phyloP scores from a whole-genome alignment of 2,113 vertebrate species.

The Mohoua ochrocephala region DNA sequence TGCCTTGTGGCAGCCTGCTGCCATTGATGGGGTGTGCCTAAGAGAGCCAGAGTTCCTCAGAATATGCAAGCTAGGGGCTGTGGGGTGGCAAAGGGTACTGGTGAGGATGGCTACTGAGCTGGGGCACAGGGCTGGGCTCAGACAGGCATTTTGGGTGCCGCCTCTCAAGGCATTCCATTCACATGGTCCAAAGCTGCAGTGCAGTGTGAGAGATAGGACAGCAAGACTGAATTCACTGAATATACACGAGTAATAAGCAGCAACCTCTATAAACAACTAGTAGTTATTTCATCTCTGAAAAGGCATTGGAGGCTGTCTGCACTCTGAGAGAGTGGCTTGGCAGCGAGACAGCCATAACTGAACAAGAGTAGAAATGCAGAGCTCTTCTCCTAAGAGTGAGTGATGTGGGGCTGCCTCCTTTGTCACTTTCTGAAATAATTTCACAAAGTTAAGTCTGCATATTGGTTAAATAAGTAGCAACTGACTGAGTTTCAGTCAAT shows the following conservation, averaged over 20 bases:
- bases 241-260: neutral
- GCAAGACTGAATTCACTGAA: neutral
- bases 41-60: neutral
- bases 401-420: neutral
- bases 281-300: neutral
- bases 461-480: neutral
- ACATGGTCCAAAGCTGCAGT: neutral
- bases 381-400: fast-evolving
- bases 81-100: neutral
- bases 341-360: neutral
- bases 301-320: neutral
- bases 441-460: neutral
- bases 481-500: neutral
- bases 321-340: neutral
- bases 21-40: fast-evolving
- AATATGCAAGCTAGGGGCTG: fast-evolving
- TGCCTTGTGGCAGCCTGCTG: neutral
- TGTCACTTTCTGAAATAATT: neutral
- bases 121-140: neutral
- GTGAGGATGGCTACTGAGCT: neutral
- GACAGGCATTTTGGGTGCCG: neutral
- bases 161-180: neutral
- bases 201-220: neutral
- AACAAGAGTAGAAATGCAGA: neutral
- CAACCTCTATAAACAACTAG: neutral